A percentile compares a stretch with the other conserved stretches of the same genome.
Conservation (phyloP, 2,797 vertebrate genomes). For the Eidolon dupreanum region DNA sequence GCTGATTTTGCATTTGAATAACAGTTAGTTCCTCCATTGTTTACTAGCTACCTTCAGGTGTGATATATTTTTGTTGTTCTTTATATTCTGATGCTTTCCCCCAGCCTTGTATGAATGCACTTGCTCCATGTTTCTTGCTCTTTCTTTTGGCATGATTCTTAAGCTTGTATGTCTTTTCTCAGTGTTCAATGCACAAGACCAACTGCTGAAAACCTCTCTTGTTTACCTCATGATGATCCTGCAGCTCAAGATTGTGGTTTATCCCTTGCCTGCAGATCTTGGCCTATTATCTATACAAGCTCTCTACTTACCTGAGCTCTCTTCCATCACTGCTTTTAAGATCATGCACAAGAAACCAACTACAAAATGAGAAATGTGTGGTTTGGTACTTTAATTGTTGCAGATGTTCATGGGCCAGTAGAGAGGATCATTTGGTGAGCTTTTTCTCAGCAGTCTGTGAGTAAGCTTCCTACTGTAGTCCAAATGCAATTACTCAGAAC, state of each 20-base stretch:
- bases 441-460: neutral
- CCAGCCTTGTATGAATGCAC: neutral
- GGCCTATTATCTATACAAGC: neutral
- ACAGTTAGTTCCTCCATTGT: neutral
- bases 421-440: neutral
- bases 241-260: neutral
- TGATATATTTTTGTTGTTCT: neutral
- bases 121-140: neutral
- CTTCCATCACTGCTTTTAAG: too few relatives aligned
- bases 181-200: neutral
- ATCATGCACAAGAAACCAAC: neutral
- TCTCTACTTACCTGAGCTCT: neutral
- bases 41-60: neutral
- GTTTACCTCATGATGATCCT: neutral
- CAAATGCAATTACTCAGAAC: neutral
- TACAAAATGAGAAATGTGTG: neutral
- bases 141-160: neutral
- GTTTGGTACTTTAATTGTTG: neutral
- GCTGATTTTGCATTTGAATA: neutral
- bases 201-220: neutral
- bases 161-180: neutral
- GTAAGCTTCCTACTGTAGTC: neutral
- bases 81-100: neutral
- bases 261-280: neutral
- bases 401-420: too few relatives aligned